These are phyloP conservation scores for Dipodomys spectabilis DNA, from an alignment of 2,113 vertebrate genomes.

Conservation along the genomic window DNA sequence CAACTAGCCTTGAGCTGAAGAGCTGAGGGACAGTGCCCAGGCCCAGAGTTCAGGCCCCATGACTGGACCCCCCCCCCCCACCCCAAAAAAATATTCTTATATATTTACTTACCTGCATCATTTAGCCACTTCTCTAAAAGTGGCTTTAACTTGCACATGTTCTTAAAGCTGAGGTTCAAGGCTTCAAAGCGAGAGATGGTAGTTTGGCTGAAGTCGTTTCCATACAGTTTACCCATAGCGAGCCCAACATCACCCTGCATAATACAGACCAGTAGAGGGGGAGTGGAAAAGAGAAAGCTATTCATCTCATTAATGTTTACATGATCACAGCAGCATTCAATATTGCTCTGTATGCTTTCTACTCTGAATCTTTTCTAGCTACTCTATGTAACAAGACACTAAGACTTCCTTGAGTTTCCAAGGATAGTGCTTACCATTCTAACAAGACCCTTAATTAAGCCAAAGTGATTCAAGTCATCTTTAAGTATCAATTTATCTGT, in stretches of 20 bases:
- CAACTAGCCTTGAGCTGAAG: no score
- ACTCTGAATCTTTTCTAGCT: conserved; percentile 3
- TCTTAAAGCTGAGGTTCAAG: conserved; percentile 99
- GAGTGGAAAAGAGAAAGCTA: background rate
- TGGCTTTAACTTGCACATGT: conserved; percentile 99
- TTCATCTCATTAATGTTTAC: background rate
- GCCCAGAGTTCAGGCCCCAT: no score
- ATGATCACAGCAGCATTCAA: background rate
- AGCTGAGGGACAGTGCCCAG: no score
- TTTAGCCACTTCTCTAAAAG: conserved; percentile 99
- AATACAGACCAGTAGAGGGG: conserved; percentile 40
- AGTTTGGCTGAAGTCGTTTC: conserved; percentile 99
- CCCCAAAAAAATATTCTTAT: background rate
- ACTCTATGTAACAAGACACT: background rate
- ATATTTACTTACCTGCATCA: conserved; percentile 94
- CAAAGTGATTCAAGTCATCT: background rate
- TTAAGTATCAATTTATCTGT: background rate
- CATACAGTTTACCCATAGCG: conserved; percentile 99
- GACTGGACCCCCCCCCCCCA: no score
- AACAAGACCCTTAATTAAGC: background rate
- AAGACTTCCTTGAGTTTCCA: conserved; percentile 15
- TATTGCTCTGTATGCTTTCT: background rate
- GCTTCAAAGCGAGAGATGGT: conserved; percentile 99
- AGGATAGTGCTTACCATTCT: background rate
- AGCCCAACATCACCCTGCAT: conserved; percentile 97